phyloP scores from a whole-genome alignment of 2,888 invertebrate genomes.

The Seladonia tumulorum region DNA sequence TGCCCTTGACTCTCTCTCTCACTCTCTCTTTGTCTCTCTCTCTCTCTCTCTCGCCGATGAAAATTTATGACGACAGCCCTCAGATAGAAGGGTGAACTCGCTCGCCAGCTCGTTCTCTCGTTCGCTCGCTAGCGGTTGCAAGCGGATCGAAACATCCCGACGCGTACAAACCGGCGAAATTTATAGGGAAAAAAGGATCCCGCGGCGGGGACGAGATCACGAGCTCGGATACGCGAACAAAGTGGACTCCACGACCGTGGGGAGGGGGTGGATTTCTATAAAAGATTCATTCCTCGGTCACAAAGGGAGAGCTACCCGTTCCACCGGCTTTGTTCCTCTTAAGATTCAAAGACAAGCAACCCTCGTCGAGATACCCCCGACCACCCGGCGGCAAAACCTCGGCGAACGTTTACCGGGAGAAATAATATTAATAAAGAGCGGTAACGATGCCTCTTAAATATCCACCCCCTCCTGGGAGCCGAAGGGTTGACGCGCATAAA shows the following conservation, averaged over 20 bases:
- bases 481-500: conserved; percentile 27
- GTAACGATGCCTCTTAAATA: conserved; percentile 18
- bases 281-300: conserved; percentile 37
- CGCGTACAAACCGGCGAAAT: conserved; percentile 6
- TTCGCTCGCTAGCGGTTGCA: neutral
- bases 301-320: neutral
- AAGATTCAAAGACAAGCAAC: conserved; percentile 23
- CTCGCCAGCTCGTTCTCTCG: neutral
- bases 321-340: conserved; percentile 13
- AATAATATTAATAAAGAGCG: conserved; percentile 31
- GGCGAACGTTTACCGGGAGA: conserved; percentile 16
- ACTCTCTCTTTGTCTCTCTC: neutral
- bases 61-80: conserved; percentile 52
- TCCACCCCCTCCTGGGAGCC: neutral
- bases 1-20: conserved; percentile 53
- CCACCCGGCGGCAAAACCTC: neutral
- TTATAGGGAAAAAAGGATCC: conserved; percentile 10
- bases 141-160: conserved; percentile 16
- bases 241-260: neutral
- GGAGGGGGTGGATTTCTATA: neutral
- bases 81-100: conserved; percentile 32
- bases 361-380: neutral
- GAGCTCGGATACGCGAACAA: conserved; percentile 14
- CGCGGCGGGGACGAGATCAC: neutral
- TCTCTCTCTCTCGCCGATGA: conserved; percentile 17